A percentile compares a stretch with the other conserved stretches of the same genome.
Conservation (phyloP, 2,113 vertebrate species). For the Amphiprion ocellaris region DNA sequence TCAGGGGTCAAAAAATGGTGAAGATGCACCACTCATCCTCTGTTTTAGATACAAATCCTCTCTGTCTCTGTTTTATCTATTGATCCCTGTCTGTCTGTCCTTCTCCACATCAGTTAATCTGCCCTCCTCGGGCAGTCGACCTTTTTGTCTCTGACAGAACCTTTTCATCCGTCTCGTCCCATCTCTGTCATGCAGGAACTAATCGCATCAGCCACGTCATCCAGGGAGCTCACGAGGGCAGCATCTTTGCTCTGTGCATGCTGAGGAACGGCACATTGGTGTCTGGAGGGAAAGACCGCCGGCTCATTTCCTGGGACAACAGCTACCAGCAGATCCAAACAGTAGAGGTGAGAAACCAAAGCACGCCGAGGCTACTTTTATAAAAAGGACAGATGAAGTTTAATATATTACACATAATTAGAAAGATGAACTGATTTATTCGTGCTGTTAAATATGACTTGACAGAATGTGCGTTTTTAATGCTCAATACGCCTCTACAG, state of each 20-base stretch:
- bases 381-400: background rate
- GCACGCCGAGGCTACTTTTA: background rate
- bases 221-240: conserved; percentile 95
- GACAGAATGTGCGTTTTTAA: background rate
- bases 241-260: conserved; percentile 97
- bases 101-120: conserved; percentile 19
- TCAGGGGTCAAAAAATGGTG: background rate
- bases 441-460: background rate
- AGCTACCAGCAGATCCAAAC: conserved; percentile 93
- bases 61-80: conserved; percentile 17
- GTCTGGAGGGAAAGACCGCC: conserved; percentile 96
- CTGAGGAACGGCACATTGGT: conserved; percentile 93
- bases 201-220: conserved; percentile 95
- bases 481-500: background rate
- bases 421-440: background rate
- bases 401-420: background rate
- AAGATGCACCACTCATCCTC: background rate
- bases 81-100: conserved; percentile 6
- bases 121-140: conserved; percentile 16
- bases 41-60: background rate
- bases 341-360: conserved; percentile 87
- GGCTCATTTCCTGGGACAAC: conserved; percentile 94
- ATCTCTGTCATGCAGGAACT: conserved; percentile 86
- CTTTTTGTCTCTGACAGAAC: conserved; percentile 41
- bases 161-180: conserved; percentile 52